A percentile compares a stretch with the other conserved stretches of the same genome.
These are phyloP conservation scores for Amphiura filiformis DNA, from an alignment of 35 echinoderm and acorn worm genomes.

Conservation along the genomic window DNA sequence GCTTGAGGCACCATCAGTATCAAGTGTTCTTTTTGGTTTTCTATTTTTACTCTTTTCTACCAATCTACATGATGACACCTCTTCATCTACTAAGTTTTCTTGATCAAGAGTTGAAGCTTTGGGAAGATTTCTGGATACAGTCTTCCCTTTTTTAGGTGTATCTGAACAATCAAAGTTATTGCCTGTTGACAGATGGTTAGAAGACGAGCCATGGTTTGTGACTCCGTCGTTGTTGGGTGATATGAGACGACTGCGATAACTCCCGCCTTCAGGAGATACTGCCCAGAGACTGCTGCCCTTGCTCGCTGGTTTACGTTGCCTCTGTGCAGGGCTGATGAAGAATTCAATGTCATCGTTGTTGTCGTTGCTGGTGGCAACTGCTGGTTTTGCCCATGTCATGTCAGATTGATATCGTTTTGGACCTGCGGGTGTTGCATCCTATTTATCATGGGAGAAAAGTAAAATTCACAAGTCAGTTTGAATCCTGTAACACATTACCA, in stretches of 20 bases:
- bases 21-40: conserved; percentile 18
- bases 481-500: too few relatives aligned
- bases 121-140: neutral
- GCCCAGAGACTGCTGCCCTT: conserved; percentile 39
- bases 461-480: too few relatives aligned
- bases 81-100: conserved; percentile 12
- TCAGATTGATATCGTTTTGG: neutral
- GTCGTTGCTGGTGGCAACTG: neutral
- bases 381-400: conserved; percentile 55
- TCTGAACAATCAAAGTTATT: neutral
- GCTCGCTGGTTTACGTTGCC: neutral
- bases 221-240: neutral
- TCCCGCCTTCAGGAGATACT: conserved; percentile 7
- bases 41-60: conserved; percentile 19
- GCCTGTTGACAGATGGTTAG: neutral
- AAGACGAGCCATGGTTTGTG: neutral
- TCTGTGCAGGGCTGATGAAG: neutral
- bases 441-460: neutral
- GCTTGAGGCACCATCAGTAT: neutral
- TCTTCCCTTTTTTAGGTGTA: conserved; percentile 25
- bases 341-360: neutral
- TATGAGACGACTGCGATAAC: neutral
- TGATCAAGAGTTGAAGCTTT: conserved; percentile 18
- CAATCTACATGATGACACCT: neutral
- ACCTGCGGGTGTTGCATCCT: neutral